These are phyloP conservation scores for Lasiurus borealis DNA, from an alignment of 2,113 vertebrate genomes.

Conservation along the genomic window DNA sequence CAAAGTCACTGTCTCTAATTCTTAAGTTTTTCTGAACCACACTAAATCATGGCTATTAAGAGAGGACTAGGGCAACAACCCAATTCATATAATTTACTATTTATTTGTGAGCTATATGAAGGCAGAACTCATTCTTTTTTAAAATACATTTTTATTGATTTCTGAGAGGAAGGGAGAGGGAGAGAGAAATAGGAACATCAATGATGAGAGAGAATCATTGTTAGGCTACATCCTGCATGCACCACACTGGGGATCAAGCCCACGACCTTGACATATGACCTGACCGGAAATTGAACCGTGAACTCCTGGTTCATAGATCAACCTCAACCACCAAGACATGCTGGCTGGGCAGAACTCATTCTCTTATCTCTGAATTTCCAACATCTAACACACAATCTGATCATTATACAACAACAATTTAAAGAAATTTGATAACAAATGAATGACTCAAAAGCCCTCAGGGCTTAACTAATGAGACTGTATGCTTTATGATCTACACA, in stretches of 20 bases:
- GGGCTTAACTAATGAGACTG: background rate
- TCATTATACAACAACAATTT: background rate
- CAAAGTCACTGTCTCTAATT: background rate
- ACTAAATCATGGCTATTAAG: background rate
- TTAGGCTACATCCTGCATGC: too few relatives aligned
- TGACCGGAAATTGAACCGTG: too few relatives aligned
- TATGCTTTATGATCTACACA: background rate
- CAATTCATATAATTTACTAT: constrained; percentile 19
- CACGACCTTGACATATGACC: too few relatives aligned
- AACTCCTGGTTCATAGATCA: too few relatives aligned
- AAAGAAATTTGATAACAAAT: background rate
- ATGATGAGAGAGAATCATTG: too few relatives aligned
- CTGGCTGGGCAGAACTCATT: background rate
- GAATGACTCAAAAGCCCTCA: constrained; percentile 11
- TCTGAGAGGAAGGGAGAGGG: too few relatives aligned
- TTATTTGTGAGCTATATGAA: constrained; percentile 29
- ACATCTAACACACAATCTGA: background rate
- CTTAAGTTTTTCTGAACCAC: background rate
- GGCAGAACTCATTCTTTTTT: background rate
- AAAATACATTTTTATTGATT: too few relatives aligned
- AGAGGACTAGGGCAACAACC: background rate
- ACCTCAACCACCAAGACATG: too few relatives aligned
- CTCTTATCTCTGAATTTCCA: constrained; percentile 16
- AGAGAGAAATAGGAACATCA: too few relatives aligned
- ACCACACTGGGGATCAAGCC: too few relatives aligned